These are phyloP conservation scores for Acropora tenuis DNA, from an alignment of 64 coral and sea anemone species.

Conservation along the genomic window DNA sequence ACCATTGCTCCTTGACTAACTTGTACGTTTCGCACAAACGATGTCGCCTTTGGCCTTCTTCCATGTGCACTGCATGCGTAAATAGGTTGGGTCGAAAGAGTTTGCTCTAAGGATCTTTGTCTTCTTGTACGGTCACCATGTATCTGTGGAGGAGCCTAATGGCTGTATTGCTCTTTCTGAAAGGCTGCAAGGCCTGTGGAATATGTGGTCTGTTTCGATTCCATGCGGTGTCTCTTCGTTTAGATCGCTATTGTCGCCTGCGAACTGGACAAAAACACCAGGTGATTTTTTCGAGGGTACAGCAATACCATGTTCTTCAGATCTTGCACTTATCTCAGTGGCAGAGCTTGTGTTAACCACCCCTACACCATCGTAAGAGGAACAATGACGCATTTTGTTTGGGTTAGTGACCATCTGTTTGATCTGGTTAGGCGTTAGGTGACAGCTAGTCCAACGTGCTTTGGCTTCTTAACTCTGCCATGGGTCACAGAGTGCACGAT, in stretches of 20 bases:
- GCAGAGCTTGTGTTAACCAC: background rate
- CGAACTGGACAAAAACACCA: constrained; percentile 22
- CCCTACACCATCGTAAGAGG: background rate
- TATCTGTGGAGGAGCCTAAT: background rate
- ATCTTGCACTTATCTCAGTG: constrained; percentile 9
- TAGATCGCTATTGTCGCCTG: constrained; percentile 6
- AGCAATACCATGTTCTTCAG: background rate
- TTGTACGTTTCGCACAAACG: no score
- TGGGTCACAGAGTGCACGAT: constrained; percentile 11
- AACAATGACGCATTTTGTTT: background rate
- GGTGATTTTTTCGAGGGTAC: constrained; percentile 9
- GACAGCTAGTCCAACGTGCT: constrained; percentile 21
- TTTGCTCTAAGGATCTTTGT: no score
- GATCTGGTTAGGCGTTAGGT: background rate
- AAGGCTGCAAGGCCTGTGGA: background rate
- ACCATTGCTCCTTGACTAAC: no score
- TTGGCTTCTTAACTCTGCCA: background rate
- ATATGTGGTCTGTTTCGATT: background rate
- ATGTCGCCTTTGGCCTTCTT: no score
- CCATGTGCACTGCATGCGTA: no score
- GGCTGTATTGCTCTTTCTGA: background rate
- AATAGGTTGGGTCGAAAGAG: no score
- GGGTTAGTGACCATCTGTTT: background rate
- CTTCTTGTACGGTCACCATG: no score
- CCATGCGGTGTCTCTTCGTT: constrained; percentile 12